Evolutionary conservation across 2,888 invertebrate species (phyloP), one percentile per base, ranked within the genome.

Genomic region (Spisula subtruncata): DNA sequence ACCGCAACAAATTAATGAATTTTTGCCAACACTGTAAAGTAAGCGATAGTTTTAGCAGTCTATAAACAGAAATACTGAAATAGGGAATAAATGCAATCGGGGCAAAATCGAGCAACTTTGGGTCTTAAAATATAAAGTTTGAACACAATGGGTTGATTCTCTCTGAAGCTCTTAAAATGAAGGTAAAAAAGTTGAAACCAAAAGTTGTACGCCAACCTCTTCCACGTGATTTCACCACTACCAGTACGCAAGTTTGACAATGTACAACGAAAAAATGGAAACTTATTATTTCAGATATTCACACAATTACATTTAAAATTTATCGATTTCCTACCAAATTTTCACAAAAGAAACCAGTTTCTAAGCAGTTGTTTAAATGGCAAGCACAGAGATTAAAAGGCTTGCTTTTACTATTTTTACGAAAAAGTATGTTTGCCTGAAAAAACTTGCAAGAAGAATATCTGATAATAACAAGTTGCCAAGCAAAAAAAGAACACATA

Each of bases 151-250:
- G 25, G 60, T 66, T 66, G 60, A 25, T 25, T 66, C 60, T 66
- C 60, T 66, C 25, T 66, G n/a, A 66, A n/a, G 60, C n/a, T 66
- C 60, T 66, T 66, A 66, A 66, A 66, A 66, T 66, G 60, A 66
- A 66, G 60, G 25, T 25, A 66, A 66, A 66, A 25, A 66, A n/a
- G 10, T 66, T 66, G 60, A 25, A 66, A 66, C n/a, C 25, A 25
- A 66, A 25, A 66, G 60, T 25, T 12, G 12, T 25, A 66, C n/a
- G 60, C 60, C 60, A 66, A 66, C n/a, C 60, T 66, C 60, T 66
- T 66, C 25, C n/a, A 66, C 12, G 25, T 25, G 25, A 66, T 66
- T n/a, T 66, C 60, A 66, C 5, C 20, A 66, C 51, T 25, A 66
- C 25, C 60, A 25, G 25, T 25, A 66, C 25, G 25, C 60, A 25